Percentiles rank a stretch among this genome's conserved stretches.
Conservation (phyloP, 1,140 invertebrate species). For the Chionoecetes opilio region DNA sequence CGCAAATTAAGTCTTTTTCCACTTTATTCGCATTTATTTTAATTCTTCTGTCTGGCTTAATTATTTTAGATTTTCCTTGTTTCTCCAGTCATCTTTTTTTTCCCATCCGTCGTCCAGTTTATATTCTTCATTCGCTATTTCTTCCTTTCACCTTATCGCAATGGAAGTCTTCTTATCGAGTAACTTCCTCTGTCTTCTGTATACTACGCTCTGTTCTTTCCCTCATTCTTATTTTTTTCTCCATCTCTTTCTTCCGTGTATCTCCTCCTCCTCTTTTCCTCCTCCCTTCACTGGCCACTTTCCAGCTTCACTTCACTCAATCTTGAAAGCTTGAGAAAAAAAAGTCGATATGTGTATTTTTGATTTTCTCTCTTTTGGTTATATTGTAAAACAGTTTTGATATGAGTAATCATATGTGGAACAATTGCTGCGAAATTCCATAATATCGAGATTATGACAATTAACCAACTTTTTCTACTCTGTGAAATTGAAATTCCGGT, state of each 20-base stretch:
- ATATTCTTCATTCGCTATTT: neutral
- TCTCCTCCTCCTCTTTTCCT: constrained; percentile 22
- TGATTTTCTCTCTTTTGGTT: neutral
- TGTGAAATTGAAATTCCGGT: neutral
- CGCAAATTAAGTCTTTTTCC: neutral
- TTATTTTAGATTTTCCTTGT: neutral
- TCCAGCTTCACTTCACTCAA: neutral
- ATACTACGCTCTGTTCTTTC: constrained; percentile 14
- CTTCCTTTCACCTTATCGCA: constrained; percentile 42
- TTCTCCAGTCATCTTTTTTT: neutral
- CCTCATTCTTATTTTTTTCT: neutral
- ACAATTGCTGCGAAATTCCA: neutral
- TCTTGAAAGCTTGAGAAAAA: neutral
- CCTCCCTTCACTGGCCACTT: neutral
- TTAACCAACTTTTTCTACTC: neutral
- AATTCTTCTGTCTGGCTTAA: neutral
- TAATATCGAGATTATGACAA: neutral
- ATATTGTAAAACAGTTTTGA: neutral
- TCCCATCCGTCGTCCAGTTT: neutral
- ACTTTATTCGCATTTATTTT: neutral
- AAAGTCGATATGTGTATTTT: neutral
- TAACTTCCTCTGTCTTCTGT: neutral
- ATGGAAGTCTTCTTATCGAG: constrained; percentile 32
- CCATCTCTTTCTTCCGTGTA: constrained; percentile 34
- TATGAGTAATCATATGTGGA: neutral